Evolutionary conservation across 2,113 vertebrate species (phyloP).

Genomic region (Meles meles): DNA sequence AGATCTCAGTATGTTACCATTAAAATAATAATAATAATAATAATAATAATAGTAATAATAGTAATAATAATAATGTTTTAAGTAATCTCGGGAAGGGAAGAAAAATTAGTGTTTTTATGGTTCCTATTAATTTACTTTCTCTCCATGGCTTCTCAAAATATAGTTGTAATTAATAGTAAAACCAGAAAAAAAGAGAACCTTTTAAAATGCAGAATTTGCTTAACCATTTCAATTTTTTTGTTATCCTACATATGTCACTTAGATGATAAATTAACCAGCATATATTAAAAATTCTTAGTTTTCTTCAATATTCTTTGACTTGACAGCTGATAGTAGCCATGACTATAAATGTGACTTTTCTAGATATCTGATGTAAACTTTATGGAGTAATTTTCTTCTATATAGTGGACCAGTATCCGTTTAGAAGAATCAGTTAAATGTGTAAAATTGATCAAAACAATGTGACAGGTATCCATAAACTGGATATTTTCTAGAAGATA

Average conservation of each 20-base stretch:
- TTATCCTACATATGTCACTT: constrained; percentile 84
- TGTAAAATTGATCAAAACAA: constrained; percentile 68
- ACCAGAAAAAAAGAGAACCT: constrained; percentile 67
- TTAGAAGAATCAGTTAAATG: constrained; percentile 77
- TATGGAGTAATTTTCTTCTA: constrained; percentile 82
- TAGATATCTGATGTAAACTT: constrained; percentile 88
- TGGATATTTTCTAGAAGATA: constrained; percentile 66
- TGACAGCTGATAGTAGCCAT: constrained; percentile 90
- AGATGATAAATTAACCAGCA: constrained; percentile 88
- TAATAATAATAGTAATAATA: neutral
- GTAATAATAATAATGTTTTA: constrained; percentile 19
- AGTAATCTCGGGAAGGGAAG: constrained; percentile 21
- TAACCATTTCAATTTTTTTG: constrained; percentile 74
- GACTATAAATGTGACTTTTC: constrained; percentile 84
- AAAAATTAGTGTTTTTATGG: constrained; percentile 56
- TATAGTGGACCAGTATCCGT: constrained; percentile 70
- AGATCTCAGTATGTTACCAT: neutral
- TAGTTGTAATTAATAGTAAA: constrained; percentile 64
- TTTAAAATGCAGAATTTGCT: constrained; percentile 79
- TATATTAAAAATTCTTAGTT: constrained; percentile 86
- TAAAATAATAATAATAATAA: neutral
- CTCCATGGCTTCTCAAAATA: neutral
- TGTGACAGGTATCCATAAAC: constrained; percentile 68
- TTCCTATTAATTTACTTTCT: constrained; percentile 54
- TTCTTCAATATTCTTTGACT: constrained; percentile 84